phyloP scores from a whole-genome alignment of 2,113 vertebrate species.

The Blennius ocellaris region DNA sequence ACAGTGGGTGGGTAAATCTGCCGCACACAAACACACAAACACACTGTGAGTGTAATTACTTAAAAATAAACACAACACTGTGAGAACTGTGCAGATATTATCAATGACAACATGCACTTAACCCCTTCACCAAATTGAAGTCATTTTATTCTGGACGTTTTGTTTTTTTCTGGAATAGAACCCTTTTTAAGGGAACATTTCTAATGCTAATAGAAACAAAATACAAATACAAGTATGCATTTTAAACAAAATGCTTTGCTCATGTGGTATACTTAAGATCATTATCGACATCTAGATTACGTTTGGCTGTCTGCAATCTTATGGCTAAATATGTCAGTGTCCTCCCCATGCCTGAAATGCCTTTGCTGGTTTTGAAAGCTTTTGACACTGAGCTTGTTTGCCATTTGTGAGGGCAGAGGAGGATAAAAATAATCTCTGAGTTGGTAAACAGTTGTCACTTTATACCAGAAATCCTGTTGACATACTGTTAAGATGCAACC shows the following conservation, averaged over 20 bases:
- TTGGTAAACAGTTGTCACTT: constrained; percentile 17
- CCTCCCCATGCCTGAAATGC: constrained; percentile 42
- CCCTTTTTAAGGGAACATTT: neutral
- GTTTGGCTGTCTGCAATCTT: constrained; percentile 51
- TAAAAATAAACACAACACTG: constrained; percentile 31
- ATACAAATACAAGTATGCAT: neutral
- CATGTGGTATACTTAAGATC: neutral
- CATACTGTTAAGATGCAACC: constrained; percentile 8
- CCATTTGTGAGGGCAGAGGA: constrained; percentile 17
- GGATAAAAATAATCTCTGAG: constrained; percentile 11
- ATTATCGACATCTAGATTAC: constrained; percentile 23
- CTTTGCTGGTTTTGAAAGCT: constrained; percentile 41
- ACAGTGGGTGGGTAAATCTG: constrained; percentile 88
- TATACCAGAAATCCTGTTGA: constrained; percentile 12
- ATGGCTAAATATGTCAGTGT: constrained; percentile 25
- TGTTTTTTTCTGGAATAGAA: neutral
- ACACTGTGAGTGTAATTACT: constrained; percentile 2
- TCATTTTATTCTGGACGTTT: neutral
- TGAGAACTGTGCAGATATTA: constrained; percentile 33
- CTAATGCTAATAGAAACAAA: neutral
- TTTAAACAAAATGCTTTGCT: neutral
- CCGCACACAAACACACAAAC: constrained; percentile 10
- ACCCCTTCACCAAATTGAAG: constrained; percentile 5
- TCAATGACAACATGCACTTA: neutral
- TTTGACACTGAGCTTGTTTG: constrained; percentile 30